phyloP scores from a whole-genome alignment of 2,797 vertebrate genomes.

The Danio jaintianensis region DNA sequence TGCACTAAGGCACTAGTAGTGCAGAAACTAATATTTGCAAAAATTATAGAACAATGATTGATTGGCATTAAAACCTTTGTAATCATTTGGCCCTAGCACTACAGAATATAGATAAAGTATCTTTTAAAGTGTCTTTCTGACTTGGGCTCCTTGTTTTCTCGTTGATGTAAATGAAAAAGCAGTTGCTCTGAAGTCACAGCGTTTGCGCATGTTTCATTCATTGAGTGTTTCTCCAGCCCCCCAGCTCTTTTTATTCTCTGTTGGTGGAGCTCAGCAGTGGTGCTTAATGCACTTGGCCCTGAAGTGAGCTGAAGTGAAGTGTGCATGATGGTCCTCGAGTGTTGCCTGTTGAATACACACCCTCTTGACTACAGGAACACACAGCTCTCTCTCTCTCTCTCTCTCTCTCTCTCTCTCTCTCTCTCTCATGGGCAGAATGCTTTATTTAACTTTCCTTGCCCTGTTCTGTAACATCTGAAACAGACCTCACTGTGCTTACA shows the following conservation, averaged over 20 bases:
- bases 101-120: not conserved
- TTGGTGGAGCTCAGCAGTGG: slow-evolving; percentile 31
- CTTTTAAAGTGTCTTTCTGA: not conserved
- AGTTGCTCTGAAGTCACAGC: not conserved
- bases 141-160: not conserved
- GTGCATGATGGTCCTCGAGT: slow-evolving; percentile 59
- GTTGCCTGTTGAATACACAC: slow-evolving; percentile 63
- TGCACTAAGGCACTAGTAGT: too few relatives aligned
- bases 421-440: not conserved
- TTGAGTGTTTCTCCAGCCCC: slow-evolving; percentile 59
- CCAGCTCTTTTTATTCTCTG: slow-evolving; percentile 59
- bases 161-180: not conserved
- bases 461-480: slow-evolving; percentile 12
- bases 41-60: too few relatives aligned
- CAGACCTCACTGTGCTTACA: slow-evolving; percentile 14
- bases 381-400: slow-evolving; percentile 9
- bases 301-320: slow-evolving; percentile 65
- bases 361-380: slow-evolving; percentile 51
- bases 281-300: slow-evolving; percentile 63
- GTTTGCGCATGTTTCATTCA: slow-evolving; percentile 13
- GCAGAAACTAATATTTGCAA: too few relatives aligned
- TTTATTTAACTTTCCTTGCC: slow-evolving; percentile 9
- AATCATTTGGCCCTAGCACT: not conserved
- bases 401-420: not conserved
- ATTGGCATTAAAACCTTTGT: too few relatives aligned